Base-by-base conservation (phyloP, 2,888 invertebrate species). In the Glyphotaelius pellucidus region DNA sequence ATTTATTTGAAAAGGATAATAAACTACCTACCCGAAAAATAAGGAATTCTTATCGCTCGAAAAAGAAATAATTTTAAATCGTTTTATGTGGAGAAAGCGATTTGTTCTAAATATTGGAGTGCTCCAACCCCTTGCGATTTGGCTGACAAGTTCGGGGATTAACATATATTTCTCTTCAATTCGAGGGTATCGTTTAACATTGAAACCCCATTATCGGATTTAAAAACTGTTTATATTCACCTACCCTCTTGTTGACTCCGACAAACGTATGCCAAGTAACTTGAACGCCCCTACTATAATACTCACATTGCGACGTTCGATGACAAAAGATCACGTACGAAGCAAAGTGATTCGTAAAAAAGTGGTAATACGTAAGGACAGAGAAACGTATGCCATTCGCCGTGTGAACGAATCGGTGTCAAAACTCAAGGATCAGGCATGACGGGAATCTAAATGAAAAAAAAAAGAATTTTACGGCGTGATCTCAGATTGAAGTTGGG, bases 291-390 rank as follows among this genome's bases (percentile, higher is more conserved):
- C 67, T n/a, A n/a, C 25, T 67, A n/a, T 25, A 67, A 84, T 47
- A 90, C 84, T 67, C 85, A 32, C 84, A 80, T 25, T 91, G 80
- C 91, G 83, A 86, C 32, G 87, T 92, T 80, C 89, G 89, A 92
- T 92, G 91, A 92, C 85, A 92, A 92, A 92, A 92, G 90, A 91
- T 90, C 93, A 92, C 93, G 92, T 93, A 89, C 91, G 90, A 67
- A 52, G 90, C 90, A 93, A 93, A 93, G 92, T 93, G 93, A 93
- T 93, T 93, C 92, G 93, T 93, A 93, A 92, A 93, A 92, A 92
- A 91, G 91, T 83, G 90, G 81, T 52, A 80, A 80, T 84, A 80
- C 47, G 88, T 85, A 81, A 91, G 84, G 91, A 91, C 79, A 84
- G 89, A 86, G 88, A 83, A 87, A 81, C 32, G 88, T 42, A 38